Percentiles rank a stretch among this genome's conserved stretches.
Conservation (phyloP, 2,113 vertebrate species). For the Hyla sarda region DNA sequence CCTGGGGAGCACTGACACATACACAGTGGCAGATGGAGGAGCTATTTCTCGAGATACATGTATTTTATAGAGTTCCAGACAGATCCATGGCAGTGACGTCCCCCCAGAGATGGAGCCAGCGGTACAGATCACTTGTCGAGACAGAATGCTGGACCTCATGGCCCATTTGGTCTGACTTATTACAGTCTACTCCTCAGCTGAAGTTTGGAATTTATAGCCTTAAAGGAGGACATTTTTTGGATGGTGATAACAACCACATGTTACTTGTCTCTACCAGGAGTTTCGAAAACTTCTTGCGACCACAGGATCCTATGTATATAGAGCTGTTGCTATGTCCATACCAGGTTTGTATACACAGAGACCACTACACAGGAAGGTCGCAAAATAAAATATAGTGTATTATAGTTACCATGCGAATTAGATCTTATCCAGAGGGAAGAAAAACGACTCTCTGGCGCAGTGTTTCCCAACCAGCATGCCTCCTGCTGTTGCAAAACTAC, state of each 20-base stretch:
- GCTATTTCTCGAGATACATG: not conserved
- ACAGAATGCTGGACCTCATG: slow-evolving; percentile 16
- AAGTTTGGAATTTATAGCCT: slow-evolving; percentile 3
- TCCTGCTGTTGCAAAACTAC: too few relatives aligned
- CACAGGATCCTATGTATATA: not conserved
- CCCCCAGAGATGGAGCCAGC: not conserved
- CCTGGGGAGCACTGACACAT: slow-evolving; percentile 16
- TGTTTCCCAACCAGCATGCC: too few relatives aligned
- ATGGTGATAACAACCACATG: slow-evolving; percentile 48
- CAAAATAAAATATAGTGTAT: not conserved
- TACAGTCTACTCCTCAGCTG: slow-evolving; percentile 28
- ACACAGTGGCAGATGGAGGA: slow-evolving; percentile 38
- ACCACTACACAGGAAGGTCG: not conserved
- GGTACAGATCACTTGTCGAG: not conserved
- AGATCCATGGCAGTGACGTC: slow-evolving; percentile 35
- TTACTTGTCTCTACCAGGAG: not conserved
- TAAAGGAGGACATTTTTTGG: slow-evolving; percentile 34
- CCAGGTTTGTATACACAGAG: not conserved
- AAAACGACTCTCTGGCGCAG: too few relatives aligned
- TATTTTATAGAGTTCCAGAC: slow-evolving; percentile 31
- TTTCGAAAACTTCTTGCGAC: not conserved
- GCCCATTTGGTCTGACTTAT: slow-evolving; percentile 39
- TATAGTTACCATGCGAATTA: not conserved
- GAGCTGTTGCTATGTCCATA: not conserved
- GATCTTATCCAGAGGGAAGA: too few relatives aligned